phyloP scores from a whole-genome alignment of 2,797 vertebrate species.

The Crax fasciolata region DNA sequence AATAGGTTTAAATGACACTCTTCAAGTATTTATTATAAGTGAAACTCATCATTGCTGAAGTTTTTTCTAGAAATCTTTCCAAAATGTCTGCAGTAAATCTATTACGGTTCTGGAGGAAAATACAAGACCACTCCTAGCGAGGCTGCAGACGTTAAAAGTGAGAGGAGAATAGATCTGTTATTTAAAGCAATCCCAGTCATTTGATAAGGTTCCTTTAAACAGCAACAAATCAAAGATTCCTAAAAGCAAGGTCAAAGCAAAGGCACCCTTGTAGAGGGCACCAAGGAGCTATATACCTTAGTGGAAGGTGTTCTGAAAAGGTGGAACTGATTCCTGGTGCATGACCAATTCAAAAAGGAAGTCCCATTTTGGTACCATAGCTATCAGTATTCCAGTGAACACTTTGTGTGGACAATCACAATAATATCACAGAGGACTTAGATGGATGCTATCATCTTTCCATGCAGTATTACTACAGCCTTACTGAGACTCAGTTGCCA shows the following conservation, averaged over 20 bases:
- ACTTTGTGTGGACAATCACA: neutral
- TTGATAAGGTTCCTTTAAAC: neutral
- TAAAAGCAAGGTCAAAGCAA: neutral
- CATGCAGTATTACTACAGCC: neutral
- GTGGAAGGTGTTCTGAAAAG: neutral
- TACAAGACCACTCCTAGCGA: neutral
- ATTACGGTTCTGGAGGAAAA: neutral
- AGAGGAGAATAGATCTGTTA: neutral
- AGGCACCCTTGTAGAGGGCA: neutral
- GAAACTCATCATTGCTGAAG: neutral
- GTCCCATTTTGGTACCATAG: neutral
- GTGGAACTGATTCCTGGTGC: neutral
- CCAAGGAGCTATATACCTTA: neutral
- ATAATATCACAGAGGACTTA: neutral
- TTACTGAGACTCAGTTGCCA: neutral
- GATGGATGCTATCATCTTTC: neutral
- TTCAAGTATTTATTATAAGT: neutral
- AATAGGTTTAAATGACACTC: slow-evolving; percentile 18
- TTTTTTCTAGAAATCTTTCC: neutral
- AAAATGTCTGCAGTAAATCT: neutral
- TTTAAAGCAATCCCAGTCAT: neutral
- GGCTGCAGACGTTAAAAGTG: neutral
- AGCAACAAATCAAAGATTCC: neutral
- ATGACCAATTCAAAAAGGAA: neutral
- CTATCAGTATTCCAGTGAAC: neutral